Base-by-base conservation (phyloP, 1,140 invertebrate species). In the Aphidius ervi region DNA sequence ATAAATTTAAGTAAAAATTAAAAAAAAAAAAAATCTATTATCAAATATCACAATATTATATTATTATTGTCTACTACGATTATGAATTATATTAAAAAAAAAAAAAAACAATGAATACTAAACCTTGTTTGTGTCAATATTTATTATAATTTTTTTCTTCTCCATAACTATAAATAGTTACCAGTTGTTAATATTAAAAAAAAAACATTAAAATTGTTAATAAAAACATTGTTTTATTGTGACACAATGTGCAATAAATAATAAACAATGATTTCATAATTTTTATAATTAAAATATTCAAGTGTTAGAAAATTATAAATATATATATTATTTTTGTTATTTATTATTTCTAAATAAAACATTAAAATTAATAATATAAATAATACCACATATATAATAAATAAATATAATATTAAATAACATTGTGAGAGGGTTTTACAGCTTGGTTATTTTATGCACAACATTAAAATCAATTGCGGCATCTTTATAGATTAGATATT, bases 81-180 rank as follows among this genome's bases (percentile, higher is more conserved):
- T 76, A 77, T 70, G 63, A 72, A 77, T 76, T 78, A 79, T 76
- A 79, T 79, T 78, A 79, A 77, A 75, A 75, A 75, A 67, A 68
- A 59, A 23, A 50, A 10, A 58, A 23, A 50, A 43, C 23, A 16
- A 60, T 31, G 40, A 58, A 53, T 20, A 54, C 43, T 50, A 45
- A 16, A 42, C 47, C n/a, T 5, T 20, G 20, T 58, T 37, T 58
- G 40, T 31, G 9, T 16, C 46, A 40, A 23, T n/a, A 48, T 49
- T 47, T 58, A 49, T 10, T 9, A 8, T 7, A 9, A 5, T 50
- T 31, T 50, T 50, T 50, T 31, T 20, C n/a, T n/a, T 58, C 16
- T 52, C 48, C 49, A 43, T n/a, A 52, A 23, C 49, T 46, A 52
- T 46, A 42, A 46, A 59, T 52, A 31, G 23, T 31, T 31, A 31